phyloP scores from a whole-genome alignment of 2,797 vertebrate species.

The Muscicapa comitata region DNA sequence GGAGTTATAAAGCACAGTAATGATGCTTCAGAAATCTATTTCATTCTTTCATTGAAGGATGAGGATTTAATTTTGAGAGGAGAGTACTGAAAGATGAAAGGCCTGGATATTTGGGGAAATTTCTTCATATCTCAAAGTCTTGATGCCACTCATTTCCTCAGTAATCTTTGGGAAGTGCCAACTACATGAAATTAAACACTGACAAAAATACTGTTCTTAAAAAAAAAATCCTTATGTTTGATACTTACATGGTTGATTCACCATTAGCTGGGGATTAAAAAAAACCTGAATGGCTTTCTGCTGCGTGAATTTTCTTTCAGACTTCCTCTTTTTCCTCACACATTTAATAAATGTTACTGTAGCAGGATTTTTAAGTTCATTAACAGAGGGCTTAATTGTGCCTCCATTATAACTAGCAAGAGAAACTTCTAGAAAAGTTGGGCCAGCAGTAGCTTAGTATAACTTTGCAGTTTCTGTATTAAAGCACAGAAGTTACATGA shows the following conservation, averaged over 20 bases:
- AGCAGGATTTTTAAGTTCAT: neutral
- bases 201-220: slow-evolving; percentile 14
- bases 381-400: neutral
- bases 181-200: slow-evolving; percentile 18
- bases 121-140: slow-evolving; percentile 2
- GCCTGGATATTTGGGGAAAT: neutral
- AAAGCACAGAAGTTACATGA: neutral
- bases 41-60: neutral
- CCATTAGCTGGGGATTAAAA: neutral
- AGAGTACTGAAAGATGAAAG: neutral
- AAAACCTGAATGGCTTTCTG: neutral
- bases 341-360: slow-evolving; percentile 14
- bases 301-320: neutral
- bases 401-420: neutral
- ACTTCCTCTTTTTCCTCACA: neutral
- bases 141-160: neutral
- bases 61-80: neutral
- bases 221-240: neutral
- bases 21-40: neutral
- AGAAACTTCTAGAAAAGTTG: slow-evolving; percentile 1
- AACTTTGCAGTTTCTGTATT: neutral
- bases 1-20: neutral
- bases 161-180: slow-evolving; percentile 7
- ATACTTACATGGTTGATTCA: neutral
- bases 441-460: neutral